phyloP scores from a whole-genome alignment of 2,888 invertebrate species.

The Tiliacea aurago region DNA sequence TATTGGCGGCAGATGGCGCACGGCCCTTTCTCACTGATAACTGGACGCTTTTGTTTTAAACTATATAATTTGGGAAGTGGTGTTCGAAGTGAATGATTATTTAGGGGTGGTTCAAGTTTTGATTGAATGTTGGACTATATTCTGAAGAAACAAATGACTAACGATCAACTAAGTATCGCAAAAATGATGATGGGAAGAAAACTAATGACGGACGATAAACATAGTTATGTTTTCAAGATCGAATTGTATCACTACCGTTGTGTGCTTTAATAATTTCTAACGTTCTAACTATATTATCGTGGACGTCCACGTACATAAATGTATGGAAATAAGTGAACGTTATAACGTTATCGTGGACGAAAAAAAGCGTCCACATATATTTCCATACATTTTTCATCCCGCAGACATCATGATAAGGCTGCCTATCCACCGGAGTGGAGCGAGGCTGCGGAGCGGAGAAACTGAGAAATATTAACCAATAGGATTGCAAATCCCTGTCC shows the following conservation, averaged over 20 bases:
- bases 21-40: constrained; percentile 60
- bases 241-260: background rate
- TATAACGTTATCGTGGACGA: too few relatives aligned
- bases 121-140: constrained; percentile 11
- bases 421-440: too few relatives aligned
- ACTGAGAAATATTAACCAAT: too few relatives aligned
- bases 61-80: constrained; percentile 44
- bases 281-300: too few relatives aligned
- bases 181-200: background rate
- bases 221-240: background rate
- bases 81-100: constrained; percentile 25
- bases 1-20: constrained; percentile 70
- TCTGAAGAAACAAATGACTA: background rate
- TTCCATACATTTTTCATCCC: too few relatives aligned
- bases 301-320: too few relatives aligned
- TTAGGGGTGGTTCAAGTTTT: constrained; percentile 15
- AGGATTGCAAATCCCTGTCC: too few relatives aligned
- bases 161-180: background rate
- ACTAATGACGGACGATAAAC: background rate
- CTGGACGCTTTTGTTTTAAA: constrained; percentile 57
- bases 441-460: too few relatives aligned
- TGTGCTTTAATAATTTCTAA: too few relatives aligned
- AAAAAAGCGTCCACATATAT: too few relatives aligned
- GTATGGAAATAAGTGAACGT: too few relatives aligned
- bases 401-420: too few relatives aligned